Evolutionary conservation across 2,113 vertebrate genomes (phyloP), one percentile per base, ranked within the genome.

Genomic region (Mesembrinibis cayennensis): DNA sequence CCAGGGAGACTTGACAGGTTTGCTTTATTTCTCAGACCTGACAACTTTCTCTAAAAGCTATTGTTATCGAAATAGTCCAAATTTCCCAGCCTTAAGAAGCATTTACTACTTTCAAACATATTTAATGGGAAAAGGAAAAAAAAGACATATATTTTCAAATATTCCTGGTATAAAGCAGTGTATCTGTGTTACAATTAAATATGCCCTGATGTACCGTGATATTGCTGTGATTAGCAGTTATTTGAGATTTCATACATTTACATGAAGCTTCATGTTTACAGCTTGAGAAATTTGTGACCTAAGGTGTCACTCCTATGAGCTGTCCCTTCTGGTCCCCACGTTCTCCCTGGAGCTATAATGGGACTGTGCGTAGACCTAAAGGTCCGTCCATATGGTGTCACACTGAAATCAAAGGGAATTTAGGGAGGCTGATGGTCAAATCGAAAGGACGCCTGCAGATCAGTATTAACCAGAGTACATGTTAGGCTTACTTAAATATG

Each of bases 1-100:
- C 40, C 13, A 59, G 36, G 36, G 44, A 76, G 95, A 94, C 49
- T 42, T 77, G 29, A 90, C 42, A 97, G 45, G 19, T 94, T 96
- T 93, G 69, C 77, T 90, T 96, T 97, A 38, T 88, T 97, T 97
- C 45, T 84, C 44, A 88, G 67, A 66, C 47, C 44, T 81, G 65
- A 87, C 73, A 92, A 62, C 52, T 87, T 96, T 85, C 81, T 96
- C 59, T 44, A 69, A 91, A 95, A 92, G 22, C 71, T 40, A 27
- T 90, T 82, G 81, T 52, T 83, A 79, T 79, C 17, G 49, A 85
- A 91, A 88, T 89, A 81, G 52, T 77, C 79, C 0, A 4, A 92
- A 77, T 95, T 96, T 97, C 59, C 29, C 71, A 67, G 58, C 42
- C 63, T 90, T 50, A 88, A 79, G 38, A 65, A 83, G 30, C 16